These are phyloP conservation scores for Pissodes strobi DNA, from an alignment of 1,140 invertebrate genomes.

Conservation along the genomic window DNA sequence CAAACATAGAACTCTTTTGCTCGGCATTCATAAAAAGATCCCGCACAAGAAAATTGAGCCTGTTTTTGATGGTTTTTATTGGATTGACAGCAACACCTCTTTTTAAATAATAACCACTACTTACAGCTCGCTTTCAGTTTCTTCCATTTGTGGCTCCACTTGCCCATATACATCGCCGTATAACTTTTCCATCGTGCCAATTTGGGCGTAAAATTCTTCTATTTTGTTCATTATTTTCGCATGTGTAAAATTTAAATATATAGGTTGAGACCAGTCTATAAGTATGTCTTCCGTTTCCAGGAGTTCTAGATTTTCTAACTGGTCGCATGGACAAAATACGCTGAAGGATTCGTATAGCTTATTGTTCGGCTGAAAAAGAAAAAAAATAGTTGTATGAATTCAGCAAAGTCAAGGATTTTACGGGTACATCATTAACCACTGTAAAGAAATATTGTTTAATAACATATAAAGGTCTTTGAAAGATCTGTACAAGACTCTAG, in stretches of 20 bases:
- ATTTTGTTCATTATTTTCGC: conserved; percentile 74
- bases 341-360: conserved; percentile 78
- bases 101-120: too few relatives aligned
- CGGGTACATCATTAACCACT: too few relatives aligned
- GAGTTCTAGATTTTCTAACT: conserved; percentile 69
- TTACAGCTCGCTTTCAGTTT: conserved; percentile 9
- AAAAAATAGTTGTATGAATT: conserved; percentile 1
- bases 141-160: conserved; percentile 2
- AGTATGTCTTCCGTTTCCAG: conserved; percentile 74
- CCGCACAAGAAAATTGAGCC: too few relatives aligned
- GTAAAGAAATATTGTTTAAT: too few relatives aligned
- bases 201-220: conserved; percentile 66
- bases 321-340: conserved; percentile 77
- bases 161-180: conserved; percentile 74
- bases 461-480: too few relatives aligned
- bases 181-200: conserved; percentile 71
- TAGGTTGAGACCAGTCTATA: conserved; percentile 74
- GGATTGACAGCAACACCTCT: too few relatives aligned
- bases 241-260: conserved; percentile 84
- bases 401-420: too few relatives aligned
- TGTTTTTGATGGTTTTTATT: too few relatives aligned
- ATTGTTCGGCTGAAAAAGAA: conserved; percentile 70
- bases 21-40: too few relatives aligned
- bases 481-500: too few relatives aligned
- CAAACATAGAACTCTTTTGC: too few relatives aligned